Evolutionary conservation across 2,113 vertebrate genomes (phyloP), one percentile per base, ranked within the genome.

Genomic region (Rhipidura dahli): DNA sequence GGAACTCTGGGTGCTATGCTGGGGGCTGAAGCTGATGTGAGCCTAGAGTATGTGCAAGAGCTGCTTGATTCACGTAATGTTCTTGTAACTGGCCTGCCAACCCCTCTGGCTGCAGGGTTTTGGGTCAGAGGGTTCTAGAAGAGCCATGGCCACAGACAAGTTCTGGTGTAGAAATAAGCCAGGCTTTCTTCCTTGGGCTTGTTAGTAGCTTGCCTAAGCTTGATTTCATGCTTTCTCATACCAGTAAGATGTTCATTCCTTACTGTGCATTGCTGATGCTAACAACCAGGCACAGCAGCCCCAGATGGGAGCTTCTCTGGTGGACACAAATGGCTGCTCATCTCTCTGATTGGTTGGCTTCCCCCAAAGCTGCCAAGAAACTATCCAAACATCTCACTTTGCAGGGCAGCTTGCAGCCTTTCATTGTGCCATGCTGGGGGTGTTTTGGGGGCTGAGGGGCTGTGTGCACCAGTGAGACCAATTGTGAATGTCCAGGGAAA

Each of bases 401-500:
- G 2, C 59, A 11, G 20, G 35, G 30, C 1, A 1, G 21, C 33
- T 70, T 11, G 0, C 15, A 20, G 47, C 49, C n/a, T 86, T 50
- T 45, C 27, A 2, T 26, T 2, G 1, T 47, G 73, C 42, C 0
- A 0, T 1, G 13, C 50, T 50, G 49, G 63, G 39, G 26, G 37
- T 0, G 0, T 39, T 56, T 40, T 23, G 45, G 17, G 28, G 11
- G 30, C 3, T 5, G 21, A 18, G 21, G 10, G 37, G 13, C 35
- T 54, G 15, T 11, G 15, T 35, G 27, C 1, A 3, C 31, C 1
- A 0, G 11, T 6, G 28, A 45, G 19, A 5, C 13, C 19, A 1
- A 0, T 17, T 73, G 53, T 18, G n/a, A n/a, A 16, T 20, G 42
- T 22, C 63, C 37, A 15, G 54, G 64, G 40, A 17, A 26, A 60